These are phyloP conservation scores for Burhinus oedicnemus DNA, from an alignment of 2,113 vertebrate genomes.

Conservation along the genomic window DNA sequence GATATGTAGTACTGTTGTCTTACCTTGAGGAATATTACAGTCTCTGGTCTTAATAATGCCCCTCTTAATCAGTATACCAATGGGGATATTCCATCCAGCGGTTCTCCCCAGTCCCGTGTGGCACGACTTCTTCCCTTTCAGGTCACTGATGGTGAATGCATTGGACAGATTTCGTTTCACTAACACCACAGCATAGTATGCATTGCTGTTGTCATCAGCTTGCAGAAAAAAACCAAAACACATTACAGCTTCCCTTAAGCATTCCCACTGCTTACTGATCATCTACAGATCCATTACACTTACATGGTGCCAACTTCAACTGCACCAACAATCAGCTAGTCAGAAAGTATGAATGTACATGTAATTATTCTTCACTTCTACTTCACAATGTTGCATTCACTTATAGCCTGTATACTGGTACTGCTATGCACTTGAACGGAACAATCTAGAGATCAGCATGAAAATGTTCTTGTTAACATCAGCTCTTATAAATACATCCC, in stretches of 20 bases:
- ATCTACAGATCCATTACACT: neutral
- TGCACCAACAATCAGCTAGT: neutral
- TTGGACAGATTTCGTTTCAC: conserved; percentile 76
- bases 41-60: conserved; percentile 80
- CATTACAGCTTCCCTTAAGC: neutral
- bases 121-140: conserved; percentile 86
- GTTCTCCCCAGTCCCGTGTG: conserved; percentile 85
- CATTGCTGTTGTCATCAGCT: neutral
- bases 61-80: conserved; percentile 80
- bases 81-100: conserved; percentile 89
- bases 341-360: neutral
- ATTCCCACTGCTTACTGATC: neutral
- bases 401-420: neutral
- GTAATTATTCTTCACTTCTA: neutral
- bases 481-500: neutral
- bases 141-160: conserved; percentile 81
- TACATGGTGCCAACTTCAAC: neutral
- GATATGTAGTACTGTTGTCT: neutral
- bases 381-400: neutral
- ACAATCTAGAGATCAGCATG: neutral
- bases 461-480: neutral
- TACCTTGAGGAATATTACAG: conserved; percentile 88
- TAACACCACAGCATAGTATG: conserved; percentile 88
- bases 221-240: neutral
- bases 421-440: neutral